Evolutionary conservation across 2,888 invertebrate genomes (phyloP), one percentile per base, ranked within the genome.

Genomic region (Drosophila peninsularis): DNA sequence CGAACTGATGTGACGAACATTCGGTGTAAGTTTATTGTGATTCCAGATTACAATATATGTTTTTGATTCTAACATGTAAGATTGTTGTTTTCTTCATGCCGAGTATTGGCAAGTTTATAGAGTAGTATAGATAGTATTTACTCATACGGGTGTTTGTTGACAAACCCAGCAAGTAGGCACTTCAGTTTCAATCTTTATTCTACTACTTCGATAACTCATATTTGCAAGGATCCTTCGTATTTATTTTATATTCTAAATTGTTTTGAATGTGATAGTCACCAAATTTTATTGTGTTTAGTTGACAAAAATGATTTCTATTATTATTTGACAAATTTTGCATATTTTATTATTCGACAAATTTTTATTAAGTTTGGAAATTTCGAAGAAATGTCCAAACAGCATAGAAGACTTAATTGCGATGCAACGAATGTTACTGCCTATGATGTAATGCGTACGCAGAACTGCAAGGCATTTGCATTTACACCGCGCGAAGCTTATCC

Each of bases 381-480:
- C 9, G 24, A 0, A 24, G 24, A 24, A 14, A 49, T 36, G 61
- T 14, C 1, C 11, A 30, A 17, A 7, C 14, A 37, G 9, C 17
- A 32, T 32, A 9, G 21, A 21, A 3, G 0, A 17, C 0, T 3
- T 4, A 11, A 19, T 6, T 11, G 5, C 13, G n/a, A 13, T n/a
- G 9, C 9, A 24, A 2, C 30, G 0, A 21, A 41, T n/a, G 30
- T 47, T 3, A 53, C 47, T 10, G 27, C 39, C 3, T 74, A 55
- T 37, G 54, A 67, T 58, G 37, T 58, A 1, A 62, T 58, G 42
- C 49, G 42, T 6, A 2, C 44, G 19, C 56, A 72, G 11, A 50
- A 58, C 14, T 60, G 45, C 39, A 68, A 62, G 30, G 1, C 34
- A 0, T 52, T 24, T 21, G 13, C 53, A 4, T 60, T 30, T 32